Evolutionary conservation across 1,140 invertebrate genomes (phyloP).

Genomic region (Heterodera carotae): DNA sequence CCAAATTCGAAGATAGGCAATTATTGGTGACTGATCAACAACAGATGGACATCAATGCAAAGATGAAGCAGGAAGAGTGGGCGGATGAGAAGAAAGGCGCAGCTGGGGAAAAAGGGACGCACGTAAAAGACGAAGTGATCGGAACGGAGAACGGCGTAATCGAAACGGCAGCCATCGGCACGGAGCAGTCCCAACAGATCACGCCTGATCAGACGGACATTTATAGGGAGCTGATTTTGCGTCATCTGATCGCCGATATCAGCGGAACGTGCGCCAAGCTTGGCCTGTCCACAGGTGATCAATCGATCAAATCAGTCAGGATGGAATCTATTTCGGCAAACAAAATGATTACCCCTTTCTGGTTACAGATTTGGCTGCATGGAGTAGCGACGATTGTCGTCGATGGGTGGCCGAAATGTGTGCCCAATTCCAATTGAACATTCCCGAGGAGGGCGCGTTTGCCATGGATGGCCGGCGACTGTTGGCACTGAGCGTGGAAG

Average conservation of each 20-base stretch:
- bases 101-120: neutral
- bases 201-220: conserved; percentile 54
- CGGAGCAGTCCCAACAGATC: conserved; percentile 1
- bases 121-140: neutral
- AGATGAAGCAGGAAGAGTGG: conserved; percentile 10
- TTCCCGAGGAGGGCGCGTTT: conserved; percentile 25
- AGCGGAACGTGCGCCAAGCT: conserved; percentile 59
- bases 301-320: too few relatives aligned
- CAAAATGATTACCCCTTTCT: too few relatives aligned
- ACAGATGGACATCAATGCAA: neutral
- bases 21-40: neutral
- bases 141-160: neutral
- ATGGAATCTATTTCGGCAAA: too few relatives aligned
- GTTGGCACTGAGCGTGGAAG: conserved; percentile 59
- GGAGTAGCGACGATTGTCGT: conserved; percentile 64
- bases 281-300: conserved; percentile 37
- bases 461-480: conserved; percentile 61
- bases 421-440: conserved; percentile 55
- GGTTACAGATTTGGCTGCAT: conserved; percentile 61
- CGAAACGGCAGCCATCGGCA: neutral
- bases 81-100: neutral
- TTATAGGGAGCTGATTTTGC: conserved; percentile 61
- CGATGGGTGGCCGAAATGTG: conserved; percentile 66
- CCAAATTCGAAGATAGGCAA: neutral
- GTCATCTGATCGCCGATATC: conserved; percentile 63